Conservation (phyloP, 2,113 vertebrate genomes). For the Myiozetetes cayanensis region DNA sequence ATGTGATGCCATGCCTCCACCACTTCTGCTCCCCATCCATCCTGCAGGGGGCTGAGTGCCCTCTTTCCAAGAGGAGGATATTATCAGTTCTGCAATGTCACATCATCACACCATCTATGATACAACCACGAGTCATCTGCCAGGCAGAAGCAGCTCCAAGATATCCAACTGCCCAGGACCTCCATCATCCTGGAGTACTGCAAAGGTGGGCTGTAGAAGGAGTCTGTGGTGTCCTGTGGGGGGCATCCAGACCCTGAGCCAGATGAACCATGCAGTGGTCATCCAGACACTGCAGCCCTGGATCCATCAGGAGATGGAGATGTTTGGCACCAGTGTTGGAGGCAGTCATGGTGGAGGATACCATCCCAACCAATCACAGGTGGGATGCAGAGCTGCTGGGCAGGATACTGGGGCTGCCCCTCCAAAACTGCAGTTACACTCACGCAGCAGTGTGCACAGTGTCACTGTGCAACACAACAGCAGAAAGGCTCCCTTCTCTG, state of each 20-base stretch:
- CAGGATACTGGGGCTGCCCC: background rate
- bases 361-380: background rate
- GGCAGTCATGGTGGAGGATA: background rate
- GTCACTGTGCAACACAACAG: fast-evolving
- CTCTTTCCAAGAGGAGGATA: background rate
- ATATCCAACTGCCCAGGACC: background rate
- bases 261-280: background rate
- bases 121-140: background rate
- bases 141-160: background rate
- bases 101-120: fast-evolving
- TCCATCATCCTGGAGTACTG: background rate
- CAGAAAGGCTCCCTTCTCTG: background rate
- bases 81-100: background rate
- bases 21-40: background rate
- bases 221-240: background rate
- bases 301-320: background rate
- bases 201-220: background rate
- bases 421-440: background rate
- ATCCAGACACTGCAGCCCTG: background rate
- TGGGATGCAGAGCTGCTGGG: background rate
- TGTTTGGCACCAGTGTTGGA: background rate
- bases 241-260: background rate
- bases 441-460: fast-evolving
- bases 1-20: background rate
- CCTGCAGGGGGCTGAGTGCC: fast-evolving